Percentiles rank a stretch among this genome's conserved stretches.
Conservation (phyloP, 2,888 invertebrate genomes). For the Hybos culiciformis region DNA sequence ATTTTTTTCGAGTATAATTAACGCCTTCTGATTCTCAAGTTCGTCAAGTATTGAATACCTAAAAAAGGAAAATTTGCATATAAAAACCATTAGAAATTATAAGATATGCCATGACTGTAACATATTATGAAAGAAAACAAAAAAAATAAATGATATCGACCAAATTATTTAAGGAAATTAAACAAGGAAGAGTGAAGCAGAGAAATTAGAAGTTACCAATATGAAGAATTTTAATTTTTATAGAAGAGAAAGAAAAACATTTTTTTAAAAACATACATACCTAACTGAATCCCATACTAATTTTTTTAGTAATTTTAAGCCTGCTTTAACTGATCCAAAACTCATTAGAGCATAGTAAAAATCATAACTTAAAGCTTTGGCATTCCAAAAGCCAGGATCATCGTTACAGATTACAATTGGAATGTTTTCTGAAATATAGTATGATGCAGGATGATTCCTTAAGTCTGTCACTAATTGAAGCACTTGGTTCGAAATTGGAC, state of each 20-base stretch:
- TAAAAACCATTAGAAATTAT: too few species aligned
- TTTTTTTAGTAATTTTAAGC: conserved; percentile 45
- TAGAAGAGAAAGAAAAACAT: too few species aligned
- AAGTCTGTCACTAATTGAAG: conserved; percentile 44
- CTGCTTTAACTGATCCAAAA: conserved; percentile 43
- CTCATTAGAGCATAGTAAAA: conserved; percentile 54
- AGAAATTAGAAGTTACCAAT: too few species aligned
- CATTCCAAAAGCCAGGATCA: conserved; percentile 51
- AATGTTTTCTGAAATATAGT: conserved; percentile 41
- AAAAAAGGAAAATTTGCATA: too few species aligned
- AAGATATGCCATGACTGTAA: too few species aligned
- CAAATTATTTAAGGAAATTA: too few species aligned
- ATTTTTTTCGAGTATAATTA: too few species aligned
- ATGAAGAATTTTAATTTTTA: too few species aligned
- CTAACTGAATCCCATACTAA: conserved; percentile 47
- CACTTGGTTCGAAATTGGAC: conserved; percentile 34
- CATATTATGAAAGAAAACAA: too few species aligned
- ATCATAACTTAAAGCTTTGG: conserved; percentile 47
- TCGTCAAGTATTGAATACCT: too few species aligned
- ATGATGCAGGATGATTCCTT: conserved; percentile 48
- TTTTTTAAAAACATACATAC: conserved; percentile 21
- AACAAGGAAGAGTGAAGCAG: too few species aligned
- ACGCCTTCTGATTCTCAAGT: too few species aligned
- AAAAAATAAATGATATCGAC: background rate
- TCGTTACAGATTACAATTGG: conserved; percentile 50